A percentile compares a stretch with the other conserved stretches of the same genome.
Evolutionary conservation across 2,888 invertebrate genomes (phyloP).

Genomic region (Acleris emargana): DNA sequence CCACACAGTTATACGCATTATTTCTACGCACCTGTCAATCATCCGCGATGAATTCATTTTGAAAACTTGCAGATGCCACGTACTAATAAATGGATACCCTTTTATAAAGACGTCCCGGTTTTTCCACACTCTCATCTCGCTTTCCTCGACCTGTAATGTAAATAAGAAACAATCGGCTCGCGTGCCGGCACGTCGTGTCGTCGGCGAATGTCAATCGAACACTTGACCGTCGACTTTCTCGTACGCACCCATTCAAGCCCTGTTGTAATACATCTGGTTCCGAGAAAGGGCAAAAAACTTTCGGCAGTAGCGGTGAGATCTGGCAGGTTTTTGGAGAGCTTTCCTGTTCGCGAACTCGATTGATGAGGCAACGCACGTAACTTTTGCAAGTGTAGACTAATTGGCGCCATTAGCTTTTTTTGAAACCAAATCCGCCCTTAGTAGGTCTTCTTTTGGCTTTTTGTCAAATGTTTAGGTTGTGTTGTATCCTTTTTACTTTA

Average conservation of each 20-base stretch:
- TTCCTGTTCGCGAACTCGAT: conserved; percentile 19
- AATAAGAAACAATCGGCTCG: conserved; percentile 31
- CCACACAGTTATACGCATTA: no score
- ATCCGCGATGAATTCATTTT: no score
- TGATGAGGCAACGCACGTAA: background rate
- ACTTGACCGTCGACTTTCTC: conserved; percentile 57
- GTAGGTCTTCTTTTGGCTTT: no score
- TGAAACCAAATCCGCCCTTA: no score
- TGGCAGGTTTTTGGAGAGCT: conserved; percentile 23
- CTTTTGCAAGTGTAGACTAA: background rate
- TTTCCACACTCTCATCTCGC: conserved; percentile 6
- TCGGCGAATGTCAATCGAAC: conserved; percentile 58
- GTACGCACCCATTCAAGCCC: conserved; percentile 62
- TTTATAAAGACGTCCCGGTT: background rate
- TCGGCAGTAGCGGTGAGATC: conserved; percentile 15
- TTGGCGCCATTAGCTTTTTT: background rate
- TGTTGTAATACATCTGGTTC: conserved; percentile 32
- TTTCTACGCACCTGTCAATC: no score
- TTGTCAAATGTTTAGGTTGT: no score
- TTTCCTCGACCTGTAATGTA: conserved; percentile 21
- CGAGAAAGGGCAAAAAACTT: conserved; percentile 37
- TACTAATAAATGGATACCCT: background rate
- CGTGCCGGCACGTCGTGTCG: conserved; percentile 47
- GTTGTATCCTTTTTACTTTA: no score
- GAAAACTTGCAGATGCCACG: background rate